Conservation (phyloP, 2,888 invertebrate species). For the Griposia aprilina region DNA sequence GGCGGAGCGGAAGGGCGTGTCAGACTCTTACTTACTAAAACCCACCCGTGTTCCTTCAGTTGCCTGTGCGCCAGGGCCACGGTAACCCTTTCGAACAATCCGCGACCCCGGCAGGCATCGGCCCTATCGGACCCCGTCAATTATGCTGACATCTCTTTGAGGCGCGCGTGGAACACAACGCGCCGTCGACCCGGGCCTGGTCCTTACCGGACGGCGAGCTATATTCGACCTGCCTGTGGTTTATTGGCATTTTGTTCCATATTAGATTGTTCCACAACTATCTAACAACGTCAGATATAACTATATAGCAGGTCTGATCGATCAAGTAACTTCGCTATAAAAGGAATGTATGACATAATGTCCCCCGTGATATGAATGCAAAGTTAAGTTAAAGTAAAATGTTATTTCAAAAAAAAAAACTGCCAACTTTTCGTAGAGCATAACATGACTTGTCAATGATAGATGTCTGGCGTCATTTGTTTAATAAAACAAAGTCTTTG, state of each 20-base stretch:
- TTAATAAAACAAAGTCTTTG: conserved; percentile 32
- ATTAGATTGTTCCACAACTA: neutral
- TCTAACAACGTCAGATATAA: conserved; percentile 7
- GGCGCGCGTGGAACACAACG: no score
- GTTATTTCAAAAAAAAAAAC: conserved; percentile 46
- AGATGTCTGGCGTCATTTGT: conserved; percentile 25
- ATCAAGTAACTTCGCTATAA: conserved; percentile 47
- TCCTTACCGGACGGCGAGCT: no score
- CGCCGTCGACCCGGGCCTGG: no score
- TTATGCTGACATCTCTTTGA: no score
- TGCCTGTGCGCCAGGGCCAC: no score
- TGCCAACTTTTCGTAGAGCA: conserved; percentile 31
- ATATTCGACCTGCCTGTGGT: neutral
- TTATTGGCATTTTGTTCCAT: neutral
- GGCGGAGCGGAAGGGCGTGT: no score
- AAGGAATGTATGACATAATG: conserved; percentile 56
- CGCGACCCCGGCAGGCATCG: no score
- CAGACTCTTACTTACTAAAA: no score
- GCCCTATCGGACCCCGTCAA: no score
- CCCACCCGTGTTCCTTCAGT: no score
- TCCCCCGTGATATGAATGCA: conserved; percentile 46
- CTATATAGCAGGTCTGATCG: conserved; percentile 23
- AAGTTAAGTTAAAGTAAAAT: conserved; percentile 35
- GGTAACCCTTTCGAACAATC: no score
- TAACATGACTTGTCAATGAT: conserved; percentile 20